Percentiles rank a stretch among this genome's conserved stretches.
Conservation (phyloP, 2,113 vertebrate species). For the Daubentonia madagascariensis region DNA sequence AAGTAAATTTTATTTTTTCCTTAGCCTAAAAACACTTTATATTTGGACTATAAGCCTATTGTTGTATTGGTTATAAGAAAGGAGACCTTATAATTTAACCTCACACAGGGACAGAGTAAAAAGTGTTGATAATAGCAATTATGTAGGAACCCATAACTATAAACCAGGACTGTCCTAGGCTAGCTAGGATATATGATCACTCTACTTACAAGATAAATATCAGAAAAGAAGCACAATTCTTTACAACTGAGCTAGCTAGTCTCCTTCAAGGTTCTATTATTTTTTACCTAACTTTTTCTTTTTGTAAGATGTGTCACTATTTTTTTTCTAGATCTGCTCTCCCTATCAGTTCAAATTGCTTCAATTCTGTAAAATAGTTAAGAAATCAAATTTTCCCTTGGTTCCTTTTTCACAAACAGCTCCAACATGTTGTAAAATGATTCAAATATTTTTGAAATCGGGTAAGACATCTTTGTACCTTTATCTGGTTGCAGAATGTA, state of each 20-base stretch:
- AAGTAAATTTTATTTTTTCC: neutral
- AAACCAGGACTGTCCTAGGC: neutral
- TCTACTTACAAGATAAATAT: neutral
- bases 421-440: neutral
- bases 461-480: neutral
- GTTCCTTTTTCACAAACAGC: neutral
- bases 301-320: neutral
- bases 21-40: neutral
- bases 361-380: neutral
- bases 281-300: neutral
- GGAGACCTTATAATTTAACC: neutral
- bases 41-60: accelerated
- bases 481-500: neutral
- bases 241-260: neutral
- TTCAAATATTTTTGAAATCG: neutral
- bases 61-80: neutral
- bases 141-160: neutral
- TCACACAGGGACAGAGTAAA: neutral
- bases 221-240: neutral
- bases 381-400: neutral
- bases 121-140: neutral
- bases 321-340: neutral
- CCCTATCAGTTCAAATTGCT: neutral
- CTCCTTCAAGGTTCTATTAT: neutral
- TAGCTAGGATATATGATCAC: neutral